phyloP scores from a whole-genome alignment of 2,113 vertebrate species.

The Protobothrops mucrosquamatus region DNA sequence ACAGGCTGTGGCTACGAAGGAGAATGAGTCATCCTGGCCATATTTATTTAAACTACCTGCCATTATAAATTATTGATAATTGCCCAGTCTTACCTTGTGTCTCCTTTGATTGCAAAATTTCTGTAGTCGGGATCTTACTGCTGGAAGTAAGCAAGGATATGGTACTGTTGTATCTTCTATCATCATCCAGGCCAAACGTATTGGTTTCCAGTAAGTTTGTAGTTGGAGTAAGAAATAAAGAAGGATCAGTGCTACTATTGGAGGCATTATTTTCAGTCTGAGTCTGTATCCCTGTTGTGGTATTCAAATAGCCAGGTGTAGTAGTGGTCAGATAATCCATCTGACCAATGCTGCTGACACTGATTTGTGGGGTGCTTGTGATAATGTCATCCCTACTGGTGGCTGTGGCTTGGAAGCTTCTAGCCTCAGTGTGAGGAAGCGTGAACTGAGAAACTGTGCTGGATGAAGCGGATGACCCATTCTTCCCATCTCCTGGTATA shows the following conservation, averaged over 20 bases:
- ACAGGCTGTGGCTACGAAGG: not conserved
- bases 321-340: conserved; percentile 8
- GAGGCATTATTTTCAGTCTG: not conserved
- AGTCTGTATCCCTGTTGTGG: conserved; percentile 5
- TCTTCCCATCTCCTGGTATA: conserved; percentile 46
- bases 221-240: not conserved
- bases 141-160: conserved; percentile 10
- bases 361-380: conserved; percentile 17
- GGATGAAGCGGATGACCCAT: not conserved
- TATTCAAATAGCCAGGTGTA: not conserved
- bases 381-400: conserved; percentile 31
- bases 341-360: conserved; percentile 9
- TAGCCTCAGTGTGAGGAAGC: not conserved
- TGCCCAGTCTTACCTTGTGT: conserved; percentile 34
- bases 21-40: not conserved
- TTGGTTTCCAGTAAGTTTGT: conserved; percentile 33
- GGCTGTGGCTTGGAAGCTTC: not conserved
- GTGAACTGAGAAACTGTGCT: not conserved
- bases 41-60: not conserved
- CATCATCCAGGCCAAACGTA: conserved; percentile 7
- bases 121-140: conserved; percentile 17
- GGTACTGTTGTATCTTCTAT: conserved; percentile 31
- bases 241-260: conserved; percentile 40
- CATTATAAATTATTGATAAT: not conserved
- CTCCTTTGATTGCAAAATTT: not conserved